Percentiles rank a stretch among this genome's conserved stretches.
phyloP scores from a whole-genome alignment of 1,140 invertebrate genomes.

The Diachasma alloeum region DNA sequence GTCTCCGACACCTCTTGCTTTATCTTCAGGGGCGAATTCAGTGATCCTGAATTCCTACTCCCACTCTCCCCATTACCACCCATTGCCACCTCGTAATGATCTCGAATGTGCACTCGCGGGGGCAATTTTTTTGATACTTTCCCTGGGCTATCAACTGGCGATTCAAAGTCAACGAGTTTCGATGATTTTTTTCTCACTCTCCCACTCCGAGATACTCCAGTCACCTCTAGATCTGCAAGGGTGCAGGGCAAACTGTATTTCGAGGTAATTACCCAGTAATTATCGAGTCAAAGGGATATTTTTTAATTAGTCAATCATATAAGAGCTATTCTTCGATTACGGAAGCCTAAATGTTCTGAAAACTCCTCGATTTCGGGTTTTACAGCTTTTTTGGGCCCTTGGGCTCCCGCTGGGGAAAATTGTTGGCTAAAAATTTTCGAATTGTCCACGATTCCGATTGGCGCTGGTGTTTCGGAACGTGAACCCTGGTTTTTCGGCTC shows the following conservation, averaged over 20 bases:
- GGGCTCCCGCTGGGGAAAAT: neutral
- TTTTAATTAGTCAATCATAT: too few relatives aligned
- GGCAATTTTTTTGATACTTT: conserved; percentile 55
- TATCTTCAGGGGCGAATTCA: conserved; percentile 39
- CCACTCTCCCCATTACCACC: conserved; percentile 12
- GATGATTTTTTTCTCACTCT: conserved; percentile 93
- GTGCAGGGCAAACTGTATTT: conserved; percentile 45
- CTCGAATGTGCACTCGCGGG: conserved; percentile 54
- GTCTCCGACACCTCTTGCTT: conserved; percentile 59
- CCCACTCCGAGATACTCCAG: conserved; percentile 85
- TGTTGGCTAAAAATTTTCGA: neutral
- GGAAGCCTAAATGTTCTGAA: too few relatives aligned
- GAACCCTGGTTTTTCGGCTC: neutral
- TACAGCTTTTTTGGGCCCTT: too few relatives aligned
- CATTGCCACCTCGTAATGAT: conserved; percentile 50
- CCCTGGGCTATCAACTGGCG: conserved; percentile 76
- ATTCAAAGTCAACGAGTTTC: conserved; percentile 92
- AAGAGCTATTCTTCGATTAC: too few relatives aligned
- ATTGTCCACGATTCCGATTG: neutral
- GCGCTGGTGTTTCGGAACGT: neutral
- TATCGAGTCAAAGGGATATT: neutral
- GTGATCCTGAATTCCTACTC: conserved; percentile 51
- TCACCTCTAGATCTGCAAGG: conserved; percentile 78
- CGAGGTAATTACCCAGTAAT: neutral
- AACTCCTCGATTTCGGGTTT: too few relatives aligned